Conservation (phyloP, 2,888 invertebrate genomes). For the Colletes collaris region DNA sequence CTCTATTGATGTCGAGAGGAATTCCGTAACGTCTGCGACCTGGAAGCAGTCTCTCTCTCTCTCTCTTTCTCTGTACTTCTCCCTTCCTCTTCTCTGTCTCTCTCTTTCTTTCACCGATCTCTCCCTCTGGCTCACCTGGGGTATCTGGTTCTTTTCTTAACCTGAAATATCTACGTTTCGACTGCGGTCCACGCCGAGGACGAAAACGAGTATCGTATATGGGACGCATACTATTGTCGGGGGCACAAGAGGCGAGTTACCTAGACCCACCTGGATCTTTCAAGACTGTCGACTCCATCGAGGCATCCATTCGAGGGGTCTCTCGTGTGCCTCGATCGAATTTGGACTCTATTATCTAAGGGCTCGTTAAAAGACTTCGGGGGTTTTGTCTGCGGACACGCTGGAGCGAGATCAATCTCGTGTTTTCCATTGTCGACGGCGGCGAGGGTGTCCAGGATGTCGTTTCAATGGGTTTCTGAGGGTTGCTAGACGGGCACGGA, state of each 20-base stretch:
- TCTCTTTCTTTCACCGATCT: slow-evolving; percentile 3
- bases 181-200: slow-evolving; percentile 23
- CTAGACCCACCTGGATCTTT: slow-evolving; percentile 44
- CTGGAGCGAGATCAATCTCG: slow-evolving; percentile 57
- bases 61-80: not conserved
- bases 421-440: slow-evolving; percentile 56
- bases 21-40: slow-evolving; percentile 73
- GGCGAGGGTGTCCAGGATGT: slow-evolving; percentile 44
- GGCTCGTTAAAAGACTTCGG: slow-evolving; percentile 56
- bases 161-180: slow-evolving; percentile 50
- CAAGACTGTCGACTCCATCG: slow-evolving; percentile 13
- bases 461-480: slow-evolving; percentile 46
- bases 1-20: slow-evolving; percentile 73
- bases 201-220: slow-evolving; percentile 46
- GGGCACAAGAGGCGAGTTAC: slow-evolving; percentile 33
- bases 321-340: slow-evolving; percentile 36
- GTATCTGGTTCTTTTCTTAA: slow-evolving; percentile 28
- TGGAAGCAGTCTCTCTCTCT: slow-evolving; percentile 44
- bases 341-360: slow-evolving; percentile 40
- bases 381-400: slow-evolving; percentile 58
- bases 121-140: not conserved
- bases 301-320: not conserved
- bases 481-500: slow-evolving; percentile 26
- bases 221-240: slow-evolving; percentile 33
- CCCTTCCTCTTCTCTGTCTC: slow-evolving; percentile 7